Percentiles rank a stretch among this genome's conserved stretches.
phyloP scores from a whole-genome alignment of 2,113 vertebrate species.

The Centropus bengalensis region DNA sequence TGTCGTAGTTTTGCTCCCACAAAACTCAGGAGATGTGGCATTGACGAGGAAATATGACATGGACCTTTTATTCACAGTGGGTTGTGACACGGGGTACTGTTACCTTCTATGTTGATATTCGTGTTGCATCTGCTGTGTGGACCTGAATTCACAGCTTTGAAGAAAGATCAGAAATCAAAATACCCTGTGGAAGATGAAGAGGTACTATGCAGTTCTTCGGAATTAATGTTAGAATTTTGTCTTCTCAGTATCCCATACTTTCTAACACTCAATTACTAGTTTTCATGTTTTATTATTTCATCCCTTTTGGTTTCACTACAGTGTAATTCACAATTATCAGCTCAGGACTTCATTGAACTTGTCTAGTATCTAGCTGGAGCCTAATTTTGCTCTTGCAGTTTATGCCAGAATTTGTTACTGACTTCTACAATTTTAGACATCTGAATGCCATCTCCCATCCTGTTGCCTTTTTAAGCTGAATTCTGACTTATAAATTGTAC shows the following conservation, averaged over 20 bases:
- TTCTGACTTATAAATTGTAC: not conserved
- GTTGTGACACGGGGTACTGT: accelerated
- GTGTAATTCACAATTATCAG: not conserved
- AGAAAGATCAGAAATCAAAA: not conserved
- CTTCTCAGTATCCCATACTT: not conserved
- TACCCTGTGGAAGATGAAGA: not conserved
- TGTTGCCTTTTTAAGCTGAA: not conserved
- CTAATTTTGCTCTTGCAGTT: not conserved
- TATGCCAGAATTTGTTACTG: not conserved
- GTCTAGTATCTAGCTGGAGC: not conserved
- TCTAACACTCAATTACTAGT: accelerated
- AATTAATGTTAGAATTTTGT: not conserved
- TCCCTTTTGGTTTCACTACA: not conserved
- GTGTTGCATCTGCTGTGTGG: not conserved
- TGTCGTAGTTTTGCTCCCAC: not conserved
- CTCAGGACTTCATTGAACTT: not conserved
- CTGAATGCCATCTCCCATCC: not conserved
- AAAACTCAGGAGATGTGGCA: not conserved
- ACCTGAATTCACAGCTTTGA: not conserved
- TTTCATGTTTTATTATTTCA: not conserved
- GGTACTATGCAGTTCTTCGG: not conserved
- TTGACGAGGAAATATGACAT: not conserved
- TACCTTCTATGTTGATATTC: accelerated
- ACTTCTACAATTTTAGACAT: not conserved
- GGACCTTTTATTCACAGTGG: not conserved